A percentile compares a stretch with the other conserved stretches of the same genome.
Conservation (phyloP, 2,113 vertebrate species). For the Phalacrocorax brasilianus region DNA sequence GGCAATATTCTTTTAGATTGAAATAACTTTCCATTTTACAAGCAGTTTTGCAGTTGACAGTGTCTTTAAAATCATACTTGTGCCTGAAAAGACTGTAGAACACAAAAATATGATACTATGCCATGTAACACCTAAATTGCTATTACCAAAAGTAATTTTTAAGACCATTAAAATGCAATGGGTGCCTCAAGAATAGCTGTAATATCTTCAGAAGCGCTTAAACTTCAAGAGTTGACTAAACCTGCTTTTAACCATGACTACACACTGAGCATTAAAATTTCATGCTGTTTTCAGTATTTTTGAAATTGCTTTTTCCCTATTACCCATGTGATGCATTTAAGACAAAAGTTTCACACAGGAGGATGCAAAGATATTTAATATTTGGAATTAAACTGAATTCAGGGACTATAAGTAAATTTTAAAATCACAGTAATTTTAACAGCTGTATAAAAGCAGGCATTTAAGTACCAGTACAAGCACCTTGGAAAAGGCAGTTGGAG, state of each 20-base stretch:
- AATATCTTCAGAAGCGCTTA: background rate
- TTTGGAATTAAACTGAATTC: background rate
- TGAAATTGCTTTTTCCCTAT: background rate
- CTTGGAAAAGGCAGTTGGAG: background rate
- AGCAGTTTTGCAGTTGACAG: background rate
- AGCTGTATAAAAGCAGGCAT: background rate
- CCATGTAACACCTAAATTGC: background rate
- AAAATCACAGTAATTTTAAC: background rate
- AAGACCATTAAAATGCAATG: background rate
- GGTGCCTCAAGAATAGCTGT: background rate
- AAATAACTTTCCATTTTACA: conserved; percentile 18
- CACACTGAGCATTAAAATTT: background rate
- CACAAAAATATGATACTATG: background rate
- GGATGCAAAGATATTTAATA: background rate
- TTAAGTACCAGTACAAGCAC: background rate
- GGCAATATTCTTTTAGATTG: background rate
- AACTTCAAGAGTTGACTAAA: background rate
- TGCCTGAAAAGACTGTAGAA: background rate
- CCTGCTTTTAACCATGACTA: background rate
- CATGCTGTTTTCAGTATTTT: background rate
- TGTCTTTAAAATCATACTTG: conserved; percentile 24
- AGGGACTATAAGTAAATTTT: background rate
- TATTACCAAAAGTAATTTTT: conserved; percentile 26
- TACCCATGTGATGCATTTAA: background rate
- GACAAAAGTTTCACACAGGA: background rate